Evolutionary conservation across 2,888 invertebrate species (phyloP).

Genomic region (Cynaeus angustus): DNA sequence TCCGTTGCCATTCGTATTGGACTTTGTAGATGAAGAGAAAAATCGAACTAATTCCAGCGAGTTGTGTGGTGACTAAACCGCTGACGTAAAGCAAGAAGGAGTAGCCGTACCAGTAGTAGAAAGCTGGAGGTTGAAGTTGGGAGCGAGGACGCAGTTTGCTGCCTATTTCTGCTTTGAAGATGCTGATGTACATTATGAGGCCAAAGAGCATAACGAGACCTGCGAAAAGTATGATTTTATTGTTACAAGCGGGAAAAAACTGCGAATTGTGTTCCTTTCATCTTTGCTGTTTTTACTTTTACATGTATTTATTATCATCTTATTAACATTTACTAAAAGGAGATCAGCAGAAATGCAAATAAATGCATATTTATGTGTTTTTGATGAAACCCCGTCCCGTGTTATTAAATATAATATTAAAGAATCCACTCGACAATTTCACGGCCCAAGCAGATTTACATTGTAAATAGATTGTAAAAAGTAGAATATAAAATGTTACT

Average conservation of each 20-base stretch:
- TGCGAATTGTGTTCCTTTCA: conserved; percentile 8
- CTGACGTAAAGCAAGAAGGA: conserved; percentile 90
- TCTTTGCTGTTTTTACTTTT: neutral
- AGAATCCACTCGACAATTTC: conserved; percentile 45
- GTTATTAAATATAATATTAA: conserved; percentile 42
- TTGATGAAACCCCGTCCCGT: conserved; percentile 33
- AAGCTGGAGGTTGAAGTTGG: conserved; percentile 83
- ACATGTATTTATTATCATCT: conserved; percentile 2
- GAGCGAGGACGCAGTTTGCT: conserved; percentile 89
- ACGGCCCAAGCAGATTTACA: conserved; percentile 44
- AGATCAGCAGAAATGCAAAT: conserved; percentile 5
- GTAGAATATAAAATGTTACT: too few species aligned
- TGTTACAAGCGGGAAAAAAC: too few species aligned
- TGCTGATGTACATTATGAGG: conserved; percentile 94
- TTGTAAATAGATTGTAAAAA: conserved; percentile 47
- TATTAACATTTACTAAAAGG: conserved; percentile 1
- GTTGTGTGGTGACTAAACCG: conserved; percentile 88
- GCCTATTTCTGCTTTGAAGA: conserved; percentile 92
- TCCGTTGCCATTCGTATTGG: conserved; percentile 74
- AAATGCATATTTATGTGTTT: conserved; percentile 38
- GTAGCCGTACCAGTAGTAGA: conserved; percentile 91
- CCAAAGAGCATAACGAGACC: conserved; percentile 93
- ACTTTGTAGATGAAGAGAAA: conserved; percentile 90
- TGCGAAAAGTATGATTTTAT: conserved; percentile 69
- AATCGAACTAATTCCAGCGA: conserved; percentile 90